These are phyloP conservation scores for Lota lota DNA, from an alignment of 2,113 vertebrate species.

Conservation along the genomic window DNA sequence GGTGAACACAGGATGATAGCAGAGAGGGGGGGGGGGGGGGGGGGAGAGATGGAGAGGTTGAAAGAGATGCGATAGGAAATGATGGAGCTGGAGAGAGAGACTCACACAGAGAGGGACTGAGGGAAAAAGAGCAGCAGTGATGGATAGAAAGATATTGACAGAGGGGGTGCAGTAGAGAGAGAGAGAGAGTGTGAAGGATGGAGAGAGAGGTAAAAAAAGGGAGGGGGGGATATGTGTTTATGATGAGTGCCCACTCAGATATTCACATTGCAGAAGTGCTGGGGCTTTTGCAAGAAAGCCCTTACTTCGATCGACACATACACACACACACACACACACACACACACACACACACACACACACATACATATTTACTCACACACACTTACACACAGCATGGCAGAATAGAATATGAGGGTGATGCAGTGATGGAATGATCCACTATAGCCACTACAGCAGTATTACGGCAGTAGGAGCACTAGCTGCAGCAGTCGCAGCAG, in stretches of 20 bases:
- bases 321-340: conserved; percentile 27
- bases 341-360: conserved; percentile 18
- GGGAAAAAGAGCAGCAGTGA: conserved; percentile 2
- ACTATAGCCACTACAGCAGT: conserved; percentile 20
- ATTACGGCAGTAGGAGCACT: not conserved
- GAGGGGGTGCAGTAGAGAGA: not conserved
- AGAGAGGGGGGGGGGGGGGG: conserved; percentile 17
- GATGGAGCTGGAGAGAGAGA: conserved; percentile 5
- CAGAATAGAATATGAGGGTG: conserved; percentile 70
- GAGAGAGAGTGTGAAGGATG: not conserved
- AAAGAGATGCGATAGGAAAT: too few relatives aligned
- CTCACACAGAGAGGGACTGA: not conserved
- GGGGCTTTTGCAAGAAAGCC: conserved; percentile 56
- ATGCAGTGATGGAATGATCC: conserved; percentile 64
- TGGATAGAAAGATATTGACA: not conserved
- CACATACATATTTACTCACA: conserved; percentile 20
- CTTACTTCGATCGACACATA: conserved; percentile 35
- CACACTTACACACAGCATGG: conserved; percentile 32
- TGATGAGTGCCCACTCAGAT: conserved; percentile 47
- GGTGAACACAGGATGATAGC: conserved; percentile 14
- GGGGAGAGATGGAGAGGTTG: too few relatives aligned
- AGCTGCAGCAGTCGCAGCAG: too few relatives aligned
- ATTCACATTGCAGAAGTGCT: conserved; percentile 41
- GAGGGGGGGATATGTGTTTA: conserved; percentile 1
- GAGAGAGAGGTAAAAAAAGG: conserved; percentile 5